phyloP scores from a whole-genome alignment of 2,113 vertebrate genomes.

The Empidonax traillii region DNA sequence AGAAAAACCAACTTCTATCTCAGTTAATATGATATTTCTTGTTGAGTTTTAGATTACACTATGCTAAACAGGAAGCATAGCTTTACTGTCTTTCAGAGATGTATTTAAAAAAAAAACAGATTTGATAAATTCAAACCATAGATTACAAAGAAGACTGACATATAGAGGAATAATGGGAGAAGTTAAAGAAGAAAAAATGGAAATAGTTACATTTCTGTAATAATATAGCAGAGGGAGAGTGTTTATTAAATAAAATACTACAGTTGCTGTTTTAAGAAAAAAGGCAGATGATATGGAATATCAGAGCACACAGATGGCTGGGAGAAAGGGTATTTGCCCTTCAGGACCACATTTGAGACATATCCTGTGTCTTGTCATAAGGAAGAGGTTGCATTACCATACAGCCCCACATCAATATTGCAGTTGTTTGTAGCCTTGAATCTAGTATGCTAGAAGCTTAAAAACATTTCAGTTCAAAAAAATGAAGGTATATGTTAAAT shows the following conservation, averaged over 20 bases:
- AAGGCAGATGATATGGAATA: neutral
- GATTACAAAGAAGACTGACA: neutral
- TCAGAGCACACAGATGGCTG: neutral
- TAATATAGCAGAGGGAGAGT: neutral
- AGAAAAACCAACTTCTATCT: neutral
- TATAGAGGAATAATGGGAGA: neutral
- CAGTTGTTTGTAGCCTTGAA: neutral
- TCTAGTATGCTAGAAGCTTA: neutral
- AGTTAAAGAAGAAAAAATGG: neutral
- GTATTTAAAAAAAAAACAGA: neutral
- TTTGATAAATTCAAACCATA: neutral
- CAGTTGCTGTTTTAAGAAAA: neutral
- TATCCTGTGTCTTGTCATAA: neutral
- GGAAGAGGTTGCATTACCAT: accelerated
- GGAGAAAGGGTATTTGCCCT: neutral
- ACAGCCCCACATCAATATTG: neutral
- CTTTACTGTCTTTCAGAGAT: neutral
- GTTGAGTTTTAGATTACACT: neutral
- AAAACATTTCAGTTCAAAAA: neutral
- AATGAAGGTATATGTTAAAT: neutral
- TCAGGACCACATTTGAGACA: neutral
- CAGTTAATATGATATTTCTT: neutral
- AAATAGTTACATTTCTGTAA: neutral
- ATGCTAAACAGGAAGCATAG: neutral
- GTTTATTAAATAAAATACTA: neutral